Evolutionary conservation across 2,888 invertebrate genomes (phyloP).

Genomic region (Yponomeuta plumbellus): DNA sequence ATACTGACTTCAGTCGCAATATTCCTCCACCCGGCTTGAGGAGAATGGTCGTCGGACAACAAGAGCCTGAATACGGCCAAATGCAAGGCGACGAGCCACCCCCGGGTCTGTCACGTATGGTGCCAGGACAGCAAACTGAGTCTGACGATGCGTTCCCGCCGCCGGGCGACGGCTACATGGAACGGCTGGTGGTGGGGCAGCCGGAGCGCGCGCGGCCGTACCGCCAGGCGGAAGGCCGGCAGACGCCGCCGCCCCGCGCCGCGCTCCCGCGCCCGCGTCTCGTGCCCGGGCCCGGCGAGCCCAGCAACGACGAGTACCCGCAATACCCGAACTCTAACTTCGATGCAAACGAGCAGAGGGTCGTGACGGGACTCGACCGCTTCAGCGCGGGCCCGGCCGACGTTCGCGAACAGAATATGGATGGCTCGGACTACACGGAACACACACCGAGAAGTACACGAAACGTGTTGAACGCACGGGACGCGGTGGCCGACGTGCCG

Average conservation of each 20-base stretch:
- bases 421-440: conserved; percentile 64
- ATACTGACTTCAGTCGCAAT: conserved; percentile 65
- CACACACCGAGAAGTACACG: conserved; percentile 44
- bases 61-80: conserved; percentile 71
- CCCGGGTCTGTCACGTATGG: conserved; percentile 71
- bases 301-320: conserved; percentile 69
- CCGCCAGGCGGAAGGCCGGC: conserved; percentile 64
- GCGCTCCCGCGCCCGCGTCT: conserved; percentile 65
- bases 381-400: conserved; percentile 47
- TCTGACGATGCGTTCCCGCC: conserved; percentile 46
- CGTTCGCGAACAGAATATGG: conserved; percentile 60
- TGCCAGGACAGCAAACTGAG: conserved; percentile 71
- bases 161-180: conserved; percentile 51
- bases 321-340: conserved; percentile 53
- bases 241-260: conserved; percentile 49
- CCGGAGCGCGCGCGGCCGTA: conserved; percentile 54
- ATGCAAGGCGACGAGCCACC: conserved; percentile 68
- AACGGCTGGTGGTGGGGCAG: conserved; percentile 64
- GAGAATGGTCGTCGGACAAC: conserved; percentile 81
- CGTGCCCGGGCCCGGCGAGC: conserved; percentile 74
- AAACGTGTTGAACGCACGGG: conserved; percentile 38
- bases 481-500: conserved; percentile 36
- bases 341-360: conserved; percentile 63
- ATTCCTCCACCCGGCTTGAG: conserved; percentile 80
- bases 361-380: conserved; percentile 76